Evolutionary conservation across 2,888 invertebrate species (phyloP), one percentile per base, ranked within the genome.

Genomic region (Rhodophaea formosa): DNA sequence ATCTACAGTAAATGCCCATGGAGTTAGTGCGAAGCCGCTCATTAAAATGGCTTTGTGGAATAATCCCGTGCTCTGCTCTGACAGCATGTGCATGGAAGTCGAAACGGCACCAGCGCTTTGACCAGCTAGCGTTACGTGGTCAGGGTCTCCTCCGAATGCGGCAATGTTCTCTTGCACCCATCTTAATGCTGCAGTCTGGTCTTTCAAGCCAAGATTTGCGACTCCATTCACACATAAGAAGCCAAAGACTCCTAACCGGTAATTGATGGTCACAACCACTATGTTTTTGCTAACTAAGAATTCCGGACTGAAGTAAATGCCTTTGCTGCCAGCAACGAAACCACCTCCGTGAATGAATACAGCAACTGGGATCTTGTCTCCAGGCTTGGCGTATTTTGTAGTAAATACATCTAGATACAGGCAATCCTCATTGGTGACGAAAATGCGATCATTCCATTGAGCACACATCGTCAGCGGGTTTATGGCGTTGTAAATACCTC

Each of bases 321-420:
- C 63, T 88, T 88, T 57, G 79, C n/a, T 79, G 42, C 90, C 90
- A 65, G 85, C 84, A 90, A n/a, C n/a, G 59, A 86, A 91, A 0
- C 77, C 88, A 32, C 90, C 91, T 0, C 90, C 90, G 60, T 90
- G 91, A 17, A 90, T 67, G 72, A 80, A 90, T 1, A 89, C 79
- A 16, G 90, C 70, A 1, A 91, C 89, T 0, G 90, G 88, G 0
- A 87, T 71, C 0, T 58, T 74, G 23, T 62, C 59, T 0, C 61
- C 63, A 1, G 71, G 64, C 1, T 53, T 56, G 1, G 72, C 67
- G 5, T 59, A 42, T 7, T 73, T 75, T 7, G 89, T 88, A 0
- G 80, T 64, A 64, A 81, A 82, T 0, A 90, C 79, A 63, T 91
- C 87, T 0, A 91, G 82, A 8, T 73, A n/a, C n/a, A n/a, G n/a